These are phyloP conservation scores for Nyctibius grandis DNA, from an alignment of 2,797 vertebrate species.

Conservation along the genomic window DNA sequence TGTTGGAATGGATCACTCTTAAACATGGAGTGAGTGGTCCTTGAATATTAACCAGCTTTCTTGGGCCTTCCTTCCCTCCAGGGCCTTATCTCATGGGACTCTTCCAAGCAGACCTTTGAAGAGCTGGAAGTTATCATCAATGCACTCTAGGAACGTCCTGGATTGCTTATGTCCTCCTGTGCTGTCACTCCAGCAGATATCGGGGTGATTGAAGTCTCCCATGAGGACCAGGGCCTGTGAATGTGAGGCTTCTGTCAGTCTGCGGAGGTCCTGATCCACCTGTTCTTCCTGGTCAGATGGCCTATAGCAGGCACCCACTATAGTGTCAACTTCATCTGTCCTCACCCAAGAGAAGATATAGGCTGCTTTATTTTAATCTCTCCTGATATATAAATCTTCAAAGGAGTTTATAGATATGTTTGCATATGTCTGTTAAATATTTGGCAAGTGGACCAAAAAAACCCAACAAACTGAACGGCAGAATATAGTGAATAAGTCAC, in stretches of 20 bases:
- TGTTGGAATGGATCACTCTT: neutral
- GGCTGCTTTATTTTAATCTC: neutral
- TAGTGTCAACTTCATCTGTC: neutral
- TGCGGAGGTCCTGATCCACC: neutral
- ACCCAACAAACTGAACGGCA: neutral
- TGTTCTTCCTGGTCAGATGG: neutral
- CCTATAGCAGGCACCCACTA: neutral
- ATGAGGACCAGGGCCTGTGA: fast-evolving
- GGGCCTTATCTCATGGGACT: neutral
- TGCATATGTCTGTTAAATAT: neutral
- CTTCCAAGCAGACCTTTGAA: neutral
- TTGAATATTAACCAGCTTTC: neutral
- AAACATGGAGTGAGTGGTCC: neutral
- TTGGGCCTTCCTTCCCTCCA: neutral
- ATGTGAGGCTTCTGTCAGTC: neutral
- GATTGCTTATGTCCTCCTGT: neutral
- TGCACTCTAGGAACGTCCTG: neutral
- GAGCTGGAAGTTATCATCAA: neutral
- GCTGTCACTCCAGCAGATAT: neutral
- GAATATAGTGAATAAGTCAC: neutral
- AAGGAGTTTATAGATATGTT: neutral
- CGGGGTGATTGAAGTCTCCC: fast-evolving
- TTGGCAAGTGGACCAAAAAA: neutral
- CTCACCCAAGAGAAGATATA: neutral
- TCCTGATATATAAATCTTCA: neutral